Evolutionary conservation across 2,113 vertebrate genomes (phyloP).

Genomic region (Spilogale gracilis): DNA sequence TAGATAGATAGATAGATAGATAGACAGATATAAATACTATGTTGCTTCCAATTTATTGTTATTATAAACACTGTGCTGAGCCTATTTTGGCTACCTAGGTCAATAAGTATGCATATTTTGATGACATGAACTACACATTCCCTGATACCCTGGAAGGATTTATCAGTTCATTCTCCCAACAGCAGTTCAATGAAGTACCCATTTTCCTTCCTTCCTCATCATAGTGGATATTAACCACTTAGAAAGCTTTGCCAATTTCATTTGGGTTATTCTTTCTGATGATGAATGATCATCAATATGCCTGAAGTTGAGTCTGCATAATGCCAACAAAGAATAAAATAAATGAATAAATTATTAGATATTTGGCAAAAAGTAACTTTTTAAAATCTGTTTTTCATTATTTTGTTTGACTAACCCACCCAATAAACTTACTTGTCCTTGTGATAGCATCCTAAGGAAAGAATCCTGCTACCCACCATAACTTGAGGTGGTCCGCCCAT

Average conservation of each 20-base stretch:
- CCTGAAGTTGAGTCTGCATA: background rate
- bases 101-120: background rate
- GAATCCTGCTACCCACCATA: background rate
- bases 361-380: background rate
- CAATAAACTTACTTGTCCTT: background rate
- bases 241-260: background rate
- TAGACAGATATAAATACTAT: background rate
- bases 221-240: background rate
- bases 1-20: too few species aligned
- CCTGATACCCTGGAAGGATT: background rate
- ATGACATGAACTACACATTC: background rate
- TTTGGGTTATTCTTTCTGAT: background rate
- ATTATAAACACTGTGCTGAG: background rate
- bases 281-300: background rate
- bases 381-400: background rate
- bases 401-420: background rate
- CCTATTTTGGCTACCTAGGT: background rate
- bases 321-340: background rate
- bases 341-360: background rate
- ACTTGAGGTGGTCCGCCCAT: background rate
- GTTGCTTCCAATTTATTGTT: background rate
- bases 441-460: background rate
- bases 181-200: background rate
- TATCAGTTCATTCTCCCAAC: background rate
- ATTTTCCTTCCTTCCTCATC: background rate